These are phyloP conservation scores for Mus caroli DNA, from an alignment of 2,797 vertebrate genomes.

Conservation along the genomic window DNA sequence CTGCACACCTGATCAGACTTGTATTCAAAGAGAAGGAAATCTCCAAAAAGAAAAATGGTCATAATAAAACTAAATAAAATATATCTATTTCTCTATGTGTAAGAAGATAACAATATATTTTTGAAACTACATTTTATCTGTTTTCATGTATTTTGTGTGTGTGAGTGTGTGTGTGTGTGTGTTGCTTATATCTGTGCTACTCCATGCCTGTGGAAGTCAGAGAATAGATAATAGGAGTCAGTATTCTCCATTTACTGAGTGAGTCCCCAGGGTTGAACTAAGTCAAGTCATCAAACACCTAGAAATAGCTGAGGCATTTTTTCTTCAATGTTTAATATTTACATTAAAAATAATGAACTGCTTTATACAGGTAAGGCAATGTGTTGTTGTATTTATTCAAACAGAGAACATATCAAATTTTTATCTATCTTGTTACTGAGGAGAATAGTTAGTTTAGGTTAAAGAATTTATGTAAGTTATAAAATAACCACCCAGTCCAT, in stretches of 20 bases:
- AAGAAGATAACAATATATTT: not conserved
- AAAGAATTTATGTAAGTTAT: not conserved
- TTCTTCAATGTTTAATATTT: not conserved
- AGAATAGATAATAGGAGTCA: not conserved
- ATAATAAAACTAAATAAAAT: not conserved
- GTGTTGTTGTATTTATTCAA: not conserved
- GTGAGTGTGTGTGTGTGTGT: not conserved
- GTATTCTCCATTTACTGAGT: not conserved
- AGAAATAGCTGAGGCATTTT: not conserved
- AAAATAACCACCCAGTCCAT: not conserved
- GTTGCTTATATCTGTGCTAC: not conserved
- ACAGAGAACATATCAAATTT: not conserved
- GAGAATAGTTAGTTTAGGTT: not conserved
- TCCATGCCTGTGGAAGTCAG: not conserved
- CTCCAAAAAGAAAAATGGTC: not conserved
- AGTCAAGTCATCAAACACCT: not conserved
- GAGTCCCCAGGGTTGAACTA: not conserved
- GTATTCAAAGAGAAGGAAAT: constrained; percentile 28
- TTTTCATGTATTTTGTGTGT: not conserved
- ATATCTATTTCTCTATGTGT: not conserved
- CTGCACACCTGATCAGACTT: constrained; percentile 20
- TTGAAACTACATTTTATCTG: not conserved
- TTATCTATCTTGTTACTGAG: not conserved
- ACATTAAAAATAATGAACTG: constrained; percentile 4
- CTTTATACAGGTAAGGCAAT: not conserved